Percentiles rank a stretch among this genome's conserved stretches.
phyloP scores from a whole-genome alignment of 1,140 invertebrate genomes.

The Luehdorfia chinensis region DNA sequence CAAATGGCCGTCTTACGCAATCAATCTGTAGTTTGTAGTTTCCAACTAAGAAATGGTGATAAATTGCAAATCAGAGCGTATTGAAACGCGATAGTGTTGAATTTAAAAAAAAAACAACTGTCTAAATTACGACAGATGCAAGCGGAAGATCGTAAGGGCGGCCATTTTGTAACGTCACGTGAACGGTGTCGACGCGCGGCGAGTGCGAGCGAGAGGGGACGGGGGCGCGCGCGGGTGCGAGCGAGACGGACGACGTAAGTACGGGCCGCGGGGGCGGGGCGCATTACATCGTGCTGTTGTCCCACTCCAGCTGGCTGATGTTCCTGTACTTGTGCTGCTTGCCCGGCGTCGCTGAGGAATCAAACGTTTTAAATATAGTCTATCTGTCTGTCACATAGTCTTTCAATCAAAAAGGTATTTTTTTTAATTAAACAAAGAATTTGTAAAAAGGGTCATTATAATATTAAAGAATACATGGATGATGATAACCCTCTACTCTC shows the following conservation, averaged over 20 bases:
- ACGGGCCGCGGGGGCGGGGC: conserved; percentile 26
- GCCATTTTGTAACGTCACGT: not conserved
- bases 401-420: conserved; percentile 20
- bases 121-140: not conserved
- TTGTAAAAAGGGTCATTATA: too few species aligned
- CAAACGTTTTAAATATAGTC: too few species aligned
- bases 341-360: conserved; percentile 55
- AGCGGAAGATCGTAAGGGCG: not conserved
- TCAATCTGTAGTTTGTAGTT: too few species aligned
- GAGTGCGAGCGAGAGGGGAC: conserved; percentile 22
- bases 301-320: conserved; percentile 84
- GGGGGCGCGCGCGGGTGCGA: conserved; percentile 27
- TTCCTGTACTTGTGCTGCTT: conserved; percentile 81
- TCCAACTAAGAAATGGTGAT: too few species aligned
- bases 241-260: conserved; percentile 34
- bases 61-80: not conserved
- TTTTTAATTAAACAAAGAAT: not conserved
- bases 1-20: too few species aligned
- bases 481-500: too few species aligned
- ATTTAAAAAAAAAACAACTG: not conserved
- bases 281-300: conserved; percentile 83
- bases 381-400: too few species aligned
- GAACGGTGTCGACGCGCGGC: too few species aligned
- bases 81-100: not conserved
- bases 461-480: too few species aligned